Base-by-base conservation (phyloP, 37 sponge, comb jelly and placozoan genomes). In the Halisarca cf. caerulea region DNA sequence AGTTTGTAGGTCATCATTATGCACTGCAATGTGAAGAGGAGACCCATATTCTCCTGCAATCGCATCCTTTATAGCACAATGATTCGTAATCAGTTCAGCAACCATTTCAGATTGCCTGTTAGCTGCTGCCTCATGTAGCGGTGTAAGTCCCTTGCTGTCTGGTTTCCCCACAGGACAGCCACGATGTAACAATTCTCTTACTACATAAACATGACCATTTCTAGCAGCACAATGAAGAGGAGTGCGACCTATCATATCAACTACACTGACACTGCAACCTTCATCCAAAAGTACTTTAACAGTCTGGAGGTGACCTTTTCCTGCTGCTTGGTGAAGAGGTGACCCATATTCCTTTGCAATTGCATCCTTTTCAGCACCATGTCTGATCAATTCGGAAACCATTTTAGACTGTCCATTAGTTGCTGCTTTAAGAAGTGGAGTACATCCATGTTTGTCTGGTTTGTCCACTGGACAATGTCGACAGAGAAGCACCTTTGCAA, bases 301-400 rank as follows among this genome's bases (percentile, higher is more conserved):
- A 30, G 64, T 62, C 64, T 62, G 4, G 30, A 62, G 30, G 30
- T 62, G 64, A 7, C 64, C 64, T 20, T 28, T 28, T 20, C 6
- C n/a, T n/a, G 64, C 64, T 62, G 64, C 64, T 62, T 62, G 64
- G 30, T 62, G 64, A 62, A 62, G 64, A 30, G 64, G 64, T 30
- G 64, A 20, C 4, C 64, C 64, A 62, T 28, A 28, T 30, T 4
- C 15, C 25, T 23, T 23, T 30, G 64, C 64, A n/a, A 62, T 23
- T 20, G 15, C 64, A 30, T n/a, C 25, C 30, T 62, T 62, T 30
- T 62, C 64, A 62, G 64, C 64, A 62, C 64, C 64, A 30, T 30
- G 5, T 15, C 6, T 28, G 30, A 62, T 62, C 64, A 62, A n/a
- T 62, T 62, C 64, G 15, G 15, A 4, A 30, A 23, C 64, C 7